Conservation (phyloP, 2,888 invertebrate species). For the Exocentrus adspersus region DNA sequence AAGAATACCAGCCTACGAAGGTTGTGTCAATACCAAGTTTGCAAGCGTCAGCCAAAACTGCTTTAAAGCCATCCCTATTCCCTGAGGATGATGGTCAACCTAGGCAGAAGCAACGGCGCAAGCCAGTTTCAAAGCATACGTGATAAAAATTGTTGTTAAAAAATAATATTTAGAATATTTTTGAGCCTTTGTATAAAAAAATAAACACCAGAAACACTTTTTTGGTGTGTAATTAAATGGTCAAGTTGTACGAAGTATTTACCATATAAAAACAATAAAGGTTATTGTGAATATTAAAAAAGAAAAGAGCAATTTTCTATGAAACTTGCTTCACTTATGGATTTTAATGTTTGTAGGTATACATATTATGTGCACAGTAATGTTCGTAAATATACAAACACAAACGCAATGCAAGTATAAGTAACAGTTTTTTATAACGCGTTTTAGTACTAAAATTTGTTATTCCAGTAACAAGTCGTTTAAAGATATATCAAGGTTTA, state of each 20-base stretch:
- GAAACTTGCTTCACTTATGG: not conserved
- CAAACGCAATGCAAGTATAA: not conserved
- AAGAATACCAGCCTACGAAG: constrained; percentile 73
- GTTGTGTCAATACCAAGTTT: constrained; percentile 68
- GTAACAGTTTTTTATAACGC: not conserved
- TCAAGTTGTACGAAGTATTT: constrained; percentile 33
- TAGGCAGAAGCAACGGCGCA: constrained; percentile 61
- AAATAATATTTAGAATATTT: constrained; percentile 46
- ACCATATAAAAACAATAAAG: constrained; percentile 33
- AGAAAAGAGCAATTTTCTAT: not conserved
- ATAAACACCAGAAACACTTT: constrained; percentile 25
- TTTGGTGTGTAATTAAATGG: constrained; percentile 27
- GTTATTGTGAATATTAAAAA: not conserved
- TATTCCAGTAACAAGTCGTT: not conserved
- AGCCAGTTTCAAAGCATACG: constrained; percentile 55
- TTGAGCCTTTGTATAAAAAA: constrained; percentile 50
- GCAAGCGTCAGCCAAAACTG: constrained; percentile 65
- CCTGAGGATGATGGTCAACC: constrained; percentile 49
- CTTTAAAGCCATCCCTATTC: constrained; percentile 67
- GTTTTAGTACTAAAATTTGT: too few species aligned
- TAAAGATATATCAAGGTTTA: constrained; percentile 1
- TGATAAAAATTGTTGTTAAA: constrained; percentile 53
- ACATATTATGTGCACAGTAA: constrained; percentile 2
- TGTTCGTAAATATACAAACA: constrained; percentile 10
- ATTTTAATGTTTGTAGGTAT: not conserved